Evolutionary conservation across 1,140 invertebrate species (phyloP).

Genomic region (Gonioctena quinquepunctata): DNA sequence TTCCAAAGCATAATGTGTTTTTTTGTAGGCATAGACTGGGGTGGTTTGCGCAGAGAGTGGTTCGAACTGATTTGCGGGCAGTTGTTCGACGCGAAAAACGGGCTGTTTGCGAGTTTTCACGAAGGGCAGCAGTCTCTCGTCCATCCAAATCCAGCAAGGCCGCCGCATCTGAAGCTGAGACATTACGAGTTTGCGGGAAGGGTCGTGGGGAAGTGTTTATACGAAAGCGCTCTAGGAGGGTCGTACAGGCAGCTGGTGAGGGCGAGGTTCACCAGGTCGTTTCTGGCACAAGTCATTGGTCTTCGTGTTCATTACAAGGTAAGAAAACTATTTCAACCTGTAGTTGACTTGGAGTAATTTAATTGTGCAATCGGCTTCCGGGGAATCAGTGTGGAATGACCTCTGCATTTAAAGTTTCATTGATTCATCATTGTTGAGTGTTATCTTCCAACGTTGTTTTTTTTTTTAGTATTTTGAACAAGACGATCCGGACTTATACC

Average conservation of each 20-base stretch:
- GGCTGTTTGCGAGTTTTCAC: conserved; percentile 83
- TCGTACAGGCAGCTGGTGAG: conserved; percentile 87
- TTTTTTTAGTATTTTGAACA: conserved; percentile 86
- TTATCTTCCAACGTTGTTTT: too few species aligned
- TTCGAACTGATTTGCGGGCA: conserved; percentile 86
- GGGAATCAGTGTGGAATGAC: too few species aligned
- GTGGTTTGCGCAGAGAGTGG: conserved; percentile 90
- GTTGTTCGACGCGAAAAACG: conserved; percentile 82
- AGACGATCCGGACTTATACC: conserved; percentile 91
- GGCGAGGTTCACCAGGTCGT: conserved; percentile 89
- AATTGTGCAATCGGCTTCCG: too few species aligned
- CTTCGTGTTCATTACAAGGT: conserved; percentile 89
- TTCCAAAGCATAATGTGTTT: neutral
- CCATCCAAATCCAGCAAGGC: conserved; percentile 83
- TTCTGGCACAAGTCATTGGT: conserved; percentile 91
- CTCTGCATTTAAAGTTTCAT: too few species aligned
- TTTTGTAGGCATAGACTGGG: conserved; percentile 86
- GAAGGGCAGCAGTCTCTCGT: conserved; percentile 84
- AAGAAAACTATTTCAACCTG: conserved; percentile 21
- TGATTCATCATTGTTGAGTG: too few species aligned
- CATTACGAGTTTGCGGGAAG: conserved; percentile 93
- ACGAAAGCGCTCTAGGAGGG: conserved; percentile 87
- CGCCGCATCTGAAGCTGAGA: conserved; percentile 78
- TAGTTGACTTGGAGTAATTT: neutral
- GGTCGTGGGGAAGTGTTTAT: conserved; percentile 91